phyloP scores from a whole-genome alignment of 1,140 invertebrate species.

The Coptotermes formosanus region DNA sequence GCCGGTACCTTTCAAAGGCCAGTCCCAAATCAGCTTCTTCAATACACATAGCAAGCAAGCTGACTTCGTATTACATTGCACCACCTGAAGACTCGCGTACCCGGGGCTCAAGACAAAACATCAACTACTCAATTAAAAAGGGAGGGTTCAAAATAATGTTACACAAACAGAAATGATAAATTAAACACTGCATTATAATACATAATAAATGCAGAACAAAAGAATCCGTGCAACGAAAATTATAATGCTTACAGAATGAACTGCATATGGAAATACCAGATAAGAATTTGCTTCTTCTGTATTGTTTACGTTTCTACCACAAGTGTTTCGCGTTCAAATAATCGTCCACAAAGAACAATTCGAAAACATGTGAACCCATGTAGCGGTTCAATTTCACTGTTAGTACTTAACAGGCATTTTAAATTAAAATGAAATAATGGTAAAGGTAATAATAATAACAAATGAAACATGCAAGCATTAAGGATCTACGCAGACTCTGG shows the following conservation, averaged over 20 bases:
- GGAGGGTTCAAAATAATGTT: neutral
- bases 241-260: neutral
- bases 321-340: neutral
- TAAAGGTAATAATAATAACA: neutral
- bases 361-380: neutral
- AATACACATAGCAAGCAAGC: slow-evolving; percentile 1
- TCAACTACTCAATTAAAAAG: neutral
- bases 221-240: neutral
- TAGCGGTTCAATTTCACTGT: neutral
- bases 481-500: neutral
- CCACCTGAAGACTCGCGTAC: neutral
- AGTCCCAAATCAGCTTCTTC: neutral
- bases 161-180: slow-evolving; percentile 5
- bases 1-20: neutral
- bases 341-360: neutral
- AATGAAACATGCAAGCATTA: neutral
- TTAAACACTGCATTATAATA: neutral
- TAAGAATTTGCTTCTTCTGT: neutral
- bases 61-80: too few species aligned
- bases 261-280: neutral
- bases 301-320: neutral
- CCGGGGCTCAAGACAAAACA: neutral
- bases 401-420: neutral
- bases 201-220: neutral
- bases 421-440: neutral